phyloP scores from a whole-genome alignment of 2,888 invertebrate genomes.

The Elysia crispata region DNA sequence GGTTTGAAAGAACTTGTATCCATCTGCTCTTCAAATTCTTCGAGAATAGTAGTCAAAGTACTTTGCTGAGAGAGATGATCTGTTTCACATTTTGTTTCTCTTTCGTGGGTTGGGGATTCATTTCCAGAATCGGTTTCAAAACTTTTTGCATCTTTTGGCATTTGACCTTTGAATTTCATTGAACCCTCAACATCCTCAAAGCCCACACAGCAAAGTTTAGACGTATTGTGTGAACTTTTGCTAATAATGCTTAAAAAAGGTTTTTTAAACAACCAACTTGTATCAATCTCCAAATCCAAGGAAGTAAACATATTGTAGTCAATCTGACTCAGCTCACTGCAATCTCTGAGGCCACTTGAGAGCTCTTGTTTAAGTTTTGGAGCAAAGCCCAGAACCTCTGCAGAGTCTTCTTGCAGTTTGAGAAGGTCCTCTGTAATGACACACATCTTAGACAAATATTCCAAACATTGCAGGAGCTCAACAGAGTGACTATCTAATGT shows the following conservation, averaged over 20 bases:
- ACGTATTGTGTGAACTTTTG: neutral
- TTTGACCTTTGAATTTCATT: no score
- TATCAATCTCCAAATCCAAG: slow-evolving; percentile 28
- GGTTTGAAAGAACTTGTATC: no score
- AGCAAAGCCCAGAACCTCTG: neutral
- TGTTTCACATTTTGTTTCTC: no score
- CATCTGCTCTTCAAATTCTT: no score
- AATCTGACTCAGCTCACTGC: slow-evolving; percentile 25
- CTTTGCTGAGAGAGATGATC: no score
- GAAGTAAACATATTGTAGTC: slow-evolving; percentile 40
- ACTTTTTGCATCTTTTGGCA: no score
- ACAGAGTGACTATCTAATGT: slow-evolving; percentile 21
- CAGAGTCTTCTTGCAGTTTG: neutral
- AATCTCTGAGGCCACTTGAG: slow-evolving; percentile 15
- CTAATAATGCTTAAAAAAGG: slow-evolving; percentile 21
- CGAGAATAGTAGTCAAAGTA: no score
- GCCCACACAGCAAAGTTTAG: no score
- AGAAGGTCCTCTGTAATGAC: slow-evolving; percentile 28
- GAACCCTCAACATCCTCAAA: no score
- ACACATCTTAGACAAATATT: slow-evolving; percentile 28
- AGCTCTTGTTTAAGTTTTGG: slow-evolving; percentile 30
- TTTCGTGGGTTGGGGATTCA: no score
- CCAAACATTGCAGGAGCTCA: slow-evolving; percentile 28
- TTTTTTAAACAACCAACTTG: neutral
- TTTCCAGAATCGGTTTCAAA: no score